Conservation (phyloP, 2,113 vertebrate species). For the Megaleporinus macrocephalus region DNA sequence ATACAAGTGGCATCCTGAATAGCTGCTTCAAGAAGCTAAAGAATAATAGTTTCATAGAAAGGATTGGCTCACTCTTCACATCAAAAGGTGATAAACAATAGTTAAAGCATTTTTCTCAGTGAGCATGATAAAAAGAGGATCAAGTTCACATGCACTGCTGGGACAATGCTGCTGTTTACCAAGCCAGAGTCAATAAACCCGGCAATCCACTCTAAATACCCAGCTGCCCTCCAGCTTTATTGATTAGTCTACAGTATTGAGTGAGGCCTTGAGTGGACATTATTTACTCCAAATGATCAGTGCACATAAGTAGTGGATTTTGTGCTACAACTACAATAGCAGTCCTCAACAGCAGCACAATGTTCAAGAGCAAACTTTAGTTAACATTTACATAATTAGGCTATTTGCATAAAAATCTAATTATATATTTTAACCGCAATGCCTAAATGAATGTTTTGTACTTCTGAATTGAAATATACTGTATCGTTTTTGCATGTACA, state of each 20-base stretch:
- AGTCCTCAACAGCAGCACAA: neutral
- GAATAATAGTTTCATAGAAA: conserved; percentile 20
- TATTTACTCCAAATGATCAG: conserved; percentile 15
- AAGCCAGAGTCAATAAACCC: neutral
- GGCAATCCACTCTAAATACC: neutral
- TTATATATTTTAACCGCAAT: too few species aligned
- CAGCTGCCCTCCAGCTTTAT: neutral
- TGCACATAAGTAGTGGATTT: neutral
- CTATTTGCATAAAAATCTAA: neutral
- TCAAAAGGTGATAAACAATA: conserved; percentile 16
- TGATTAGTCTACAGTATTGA: conserved; percentile 31
- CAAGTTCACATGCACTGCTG: neutral
- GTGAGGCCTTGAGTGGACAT: neutral
- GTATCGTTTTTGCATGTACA: too few species aligned
- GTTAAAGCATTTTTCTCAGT: neutral
- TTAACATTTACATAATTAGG: too few species aligned
- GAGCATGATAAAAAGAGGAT: neutral
- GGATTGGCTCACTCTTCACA: neutral
- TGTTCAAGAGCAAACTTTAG: too few species aligned
- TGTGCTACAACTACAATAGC: neutral
- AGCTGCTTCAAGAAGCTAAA: neutral
- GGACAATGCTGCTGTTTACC: neutral
- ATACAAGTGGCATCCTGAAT: conserved; percentile 11
- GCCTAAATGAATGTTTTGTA: too few species aligned
- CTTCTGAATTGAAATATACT: too few species aligned